Evolutionary conservation across 2,113 vertebrate species (phyloP).

Genomic region (Athene cunicularia): DNA sequence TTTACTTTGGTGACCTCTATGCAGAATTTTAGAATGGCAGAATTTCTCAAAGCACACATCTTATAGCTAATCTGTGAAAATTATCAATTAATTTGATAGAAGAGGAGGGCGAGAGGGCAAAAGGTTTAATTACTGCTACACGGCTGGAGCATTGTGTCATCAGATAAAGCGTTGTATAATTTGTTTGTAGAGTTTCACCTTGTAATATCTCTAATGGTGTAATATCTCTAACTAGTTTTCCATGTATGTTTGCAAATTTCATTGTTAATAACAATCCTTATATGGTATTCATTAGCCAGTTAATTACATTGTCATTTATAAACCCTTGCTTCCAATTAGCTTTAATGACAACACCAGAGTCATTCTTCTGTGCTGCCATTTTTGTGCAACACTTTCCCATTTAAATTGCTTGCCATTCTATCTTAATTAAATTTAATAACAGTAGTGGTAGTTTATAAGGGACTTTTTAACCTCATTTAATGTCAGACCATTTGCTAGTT

Average conservation of each 20-base stretch:
- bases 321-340: constrained; percentile 56
- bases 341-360: constrained; percentile 53
- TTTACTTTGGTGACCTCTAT: neutral
- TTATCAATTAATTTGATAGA: constrained; percentile 7
- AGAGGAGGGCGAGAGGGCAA: neutral
- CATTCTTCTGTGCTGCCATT: constrained; percentile 57
- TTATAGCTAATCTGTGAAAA: neutral
- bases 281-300: constrained; percentile 49
- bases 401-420: constrained; percentile 36
- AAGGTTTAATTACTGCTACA: neutral
- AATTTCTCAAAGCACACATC: constrained; percentile 10
- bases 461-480: constrained; percentile 59
- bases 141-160: neutral
- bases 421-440: constrained; percentile 70
- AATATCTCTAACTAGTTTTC: constrained; percentile 24
- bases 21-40: neutral
- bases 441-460: constrained; percentile 44
- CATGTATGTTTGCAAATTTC: constrained; percentile 51
- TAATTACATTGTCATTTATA: constrained; percentile 57
- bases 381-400: constrained; percentile 29
- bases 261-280: constrained; percentile 58
- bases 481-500: constrained; percentile 33
- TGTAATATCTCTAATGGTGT: neutral
- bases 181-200: constrained; percentile 21
- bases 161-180: neutral